phyloP scores from a whole-genome alignment of 2,113 vertebrate genomes.

The Hippocampus barbouri region DNA sequence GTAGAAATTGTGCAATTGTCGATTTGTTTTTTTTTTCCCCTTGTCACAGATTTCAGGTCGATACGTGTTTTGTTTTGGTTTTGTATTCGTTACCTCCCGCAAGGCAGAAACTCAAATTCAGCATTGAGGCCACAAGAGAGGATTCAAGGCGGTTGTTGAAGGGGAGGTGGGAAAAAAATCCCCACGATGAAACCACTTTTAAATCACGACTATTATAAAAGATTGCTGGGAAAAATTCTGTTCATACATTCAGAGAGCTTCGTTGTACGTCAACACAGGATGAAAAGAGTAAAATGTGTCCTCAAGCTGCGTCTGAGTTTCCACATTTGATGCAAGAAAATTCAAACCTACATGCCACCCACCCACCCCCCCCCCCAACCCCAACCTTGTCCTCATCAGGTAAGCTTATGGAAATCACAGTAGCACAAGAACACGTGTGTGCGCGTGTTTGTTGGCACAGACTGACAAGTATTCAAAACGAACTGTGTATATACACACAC shows the following conservation, averaged over 20 bases:
- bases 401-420: conserved; percentile 39
- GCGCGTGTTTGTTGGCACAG: conserved; percentile 79
- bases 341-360: conserved; percentile 1
- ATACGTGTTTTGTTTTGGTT: conserved; percentile 56
- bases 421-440: conserved; percentile 66
- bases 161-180: not conserved
- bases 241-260: conserved; percentile 31
- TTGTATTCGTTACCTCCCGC: conserved; percentile 6
- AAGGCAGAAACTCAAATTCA: conserved; percentile 55
- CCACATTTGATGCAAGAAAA: conserved; percentile 7
- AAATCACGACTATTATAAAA: conserved; percentile 1
- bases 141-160: conserved; percentile 1
- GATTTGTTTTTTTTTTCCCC: conserved; percentile 68
- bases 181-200: not conserved
- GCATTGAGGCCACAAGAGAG: not conserved
- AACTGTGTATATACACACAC: conserved; percentile 24
- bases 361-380: no score
- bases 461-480: conserved; percentile 72
- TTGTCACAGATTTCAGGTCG: conserved; percentile 73
- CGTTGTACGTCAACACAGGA: not conserved
- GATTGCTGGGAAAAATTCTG: not conserved
- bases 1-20: conserved; percentile 90
- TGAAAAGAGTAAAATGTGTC: not conserved
- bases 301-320: conserved; percentile 47
- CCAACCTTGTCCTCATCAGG: conserved; percentile 18